Evolutionary conservation across 92 coral and sea anemone species (phyloP), one percentile per base, ranked within the genome.

Genomic region (Montipora capitata): DNA sequence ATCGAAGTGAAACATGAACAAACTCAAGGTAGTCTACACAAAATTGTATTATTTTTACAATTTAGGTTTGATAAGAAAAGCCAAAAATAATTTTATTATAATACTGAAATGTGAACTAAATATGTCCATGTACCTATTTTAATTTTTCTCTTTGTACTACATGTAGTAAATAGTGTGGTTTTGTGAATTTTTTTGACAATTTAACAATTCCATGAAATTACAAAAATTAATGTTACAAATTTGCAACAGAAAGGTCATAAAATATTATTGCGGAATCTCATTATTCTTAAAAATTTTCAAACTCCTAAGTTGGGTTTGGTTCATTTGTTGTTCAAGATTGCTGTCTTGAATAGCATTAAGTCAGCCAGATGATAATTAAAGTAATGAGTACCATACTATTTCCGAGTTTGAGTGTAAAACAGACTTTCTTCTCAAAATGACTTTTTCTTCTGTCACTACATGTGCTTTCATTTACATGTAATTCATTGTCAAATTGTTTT

Each of bases 21-120:
- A 82, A 78, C 61, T 82, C 48, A 82, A 82, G 87, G 87, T 82
- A 72, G 59, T 11, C 11, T 39, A 38, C 51, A 2, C 9, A 6
- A 8, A 54, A 0, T 11, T 54, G 7, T 54, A 6, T 54, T 20
- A 38, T 48, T 80, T 20, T 80, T 51, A 12, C 48, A 27, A 15
- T 18, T 20, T 45, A 11, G 45, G 35, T 65, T 45, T 17, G 63
- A 17, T 11, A 40, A 5, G 14, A 48, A 48, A 48, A 48, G 52
- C 52, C 10, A 2, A 48, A 48, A 48, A 10, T 48, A 48, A 48
- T 48, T 48, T 48, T 48, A 48, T 48, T 10, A 48, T 3, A 18
- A 17, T 44, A 48, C 16, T 42, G 76, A 10, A 44, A 13, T 72
- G 18, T 72, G 57, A 72, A 72, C 57, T 2, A 1, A 48, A 10